Evolutionary conservation across 2,113 vertebrate species (phyloP).

Genomic region (Macquaria ambigua): DNA sequence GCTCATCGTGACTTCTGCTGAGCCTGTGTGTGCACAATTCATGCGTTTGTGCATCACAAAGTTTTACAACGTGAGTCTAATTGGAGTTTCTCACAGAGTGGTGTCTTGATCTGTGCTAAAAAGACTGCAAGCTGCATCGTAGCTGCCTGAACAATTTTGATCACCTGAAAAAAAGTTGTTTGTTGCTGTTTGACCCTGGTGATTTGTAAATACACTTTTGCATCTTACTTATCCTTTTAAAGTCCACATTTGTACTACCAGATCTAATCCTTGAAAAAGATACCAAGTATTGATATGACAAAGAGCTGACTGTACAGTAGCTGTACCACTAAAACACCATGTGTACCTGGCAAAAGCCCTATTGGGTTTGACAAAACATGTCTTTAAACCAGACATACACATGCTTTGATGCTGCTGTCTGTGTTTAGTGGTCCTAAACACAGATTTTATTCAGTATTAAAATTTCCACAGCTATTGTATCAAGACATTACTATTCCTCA

Average conservation of each 20-base stretch:
- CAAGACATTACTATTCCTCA: conserved; percentile 22
- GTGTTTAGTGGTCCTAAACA: conserved; percentile 45
- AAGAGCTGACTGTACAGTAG: conserved; percentile 40
- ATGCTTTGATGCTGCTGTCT: conserved; percentile 63
- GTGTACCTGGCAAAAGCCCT: conserved; percentile 31
- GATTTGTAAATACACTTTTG: conserved; percentile 69
- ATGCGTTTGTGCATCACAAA: conserved; percentile 33
- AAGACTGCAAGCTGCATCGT: conserved; percentile 36
- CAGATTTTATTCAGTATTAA: conserved; percentile 77
- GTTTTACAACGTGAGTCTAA: conserved; percentile 17
- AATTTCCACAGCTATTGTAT: conserved; percentile 40
- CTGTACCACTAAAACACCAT: conserved; percentile 35
- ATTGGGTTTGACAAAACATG: conserved; percentile 22
- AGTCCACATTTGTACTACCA: conserved; percentile 54
- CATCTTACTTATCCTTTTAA: conserved; percentile 50
- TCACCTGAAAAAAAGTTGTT: conserved; percentile 22
- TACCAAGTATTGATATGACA: conserved; percentile 59
- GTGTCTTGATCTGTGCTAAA: conserved; percentile 34
- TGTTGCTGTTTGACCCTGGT: conserved; percentile 36
- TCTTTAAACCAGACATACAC: conserved; percentile 37
- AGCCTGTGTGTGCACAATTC: not conserved
- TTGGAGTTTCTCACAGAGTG: conserved; percentile 13
- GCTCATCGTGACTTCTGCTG: conserved; percentile 21
- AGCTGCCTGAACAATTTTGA: conserved; percentile 60
- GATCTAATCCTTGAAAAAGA: conserved; percentile 49